Evolutionary conservation across 2,797 vertebrate genomes (phyloP).

Genomic region (Cephalopachus bancanus): DNA sequence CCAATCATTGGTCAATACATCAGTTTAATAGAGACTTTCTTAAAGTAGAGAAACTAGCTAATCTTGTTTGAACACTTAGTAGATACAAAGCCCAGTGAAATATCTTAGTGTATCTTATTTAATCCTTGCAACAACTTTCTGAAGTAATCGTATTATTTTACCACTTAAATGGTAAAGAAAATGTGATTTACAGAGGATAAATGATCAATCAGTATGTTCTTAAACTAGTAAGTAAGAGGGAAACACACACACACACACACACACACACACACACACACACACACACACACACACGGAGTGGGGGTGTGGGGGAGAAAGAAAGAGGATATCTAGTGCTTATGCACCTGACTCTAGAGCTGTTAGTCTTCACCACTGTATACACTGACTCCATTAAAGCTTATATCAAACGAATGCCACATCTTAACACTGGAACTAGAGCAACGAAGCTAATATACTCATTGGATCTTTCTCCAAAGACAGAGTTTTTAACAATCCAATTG

Average conservation of each 20-base stretch:
- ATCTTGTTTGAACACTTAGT: background rate
- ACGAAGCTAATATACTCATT: no score
- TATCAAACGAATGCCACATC: no score
- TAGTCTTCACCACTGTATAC: background rate
- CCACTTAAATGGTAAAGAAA: background rate
- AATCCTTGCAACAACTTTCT: background rate
- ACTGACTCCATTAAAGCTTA: no score
- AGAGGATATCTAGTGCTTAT: background rate
- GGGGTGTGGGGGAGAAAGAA: no score
- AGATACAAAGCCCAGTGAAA: no score
- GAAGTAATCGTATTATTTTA: background rate
- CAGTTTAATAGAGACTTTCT: background rate
- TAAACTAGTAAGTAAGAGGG: no score
- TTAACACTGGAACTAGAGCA: background rate
- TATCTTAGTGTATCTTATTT: background rate
- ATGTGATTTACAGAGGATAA: background rate
- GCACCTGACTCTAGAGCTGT: background rate
- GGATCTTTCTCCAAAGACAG: background rate
- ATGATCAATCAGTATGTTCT: no score
- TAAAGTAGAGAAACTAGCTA: background rate
- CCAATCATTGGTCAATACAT: background rate
- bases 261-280: no score
- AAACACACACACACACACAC: no score
- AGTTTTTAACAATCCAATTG: background rate
- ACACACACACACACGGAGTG: no score